Conservation (phyloP, 23 tunicate genomes). For the Aplidium turbinatum region DNA sequence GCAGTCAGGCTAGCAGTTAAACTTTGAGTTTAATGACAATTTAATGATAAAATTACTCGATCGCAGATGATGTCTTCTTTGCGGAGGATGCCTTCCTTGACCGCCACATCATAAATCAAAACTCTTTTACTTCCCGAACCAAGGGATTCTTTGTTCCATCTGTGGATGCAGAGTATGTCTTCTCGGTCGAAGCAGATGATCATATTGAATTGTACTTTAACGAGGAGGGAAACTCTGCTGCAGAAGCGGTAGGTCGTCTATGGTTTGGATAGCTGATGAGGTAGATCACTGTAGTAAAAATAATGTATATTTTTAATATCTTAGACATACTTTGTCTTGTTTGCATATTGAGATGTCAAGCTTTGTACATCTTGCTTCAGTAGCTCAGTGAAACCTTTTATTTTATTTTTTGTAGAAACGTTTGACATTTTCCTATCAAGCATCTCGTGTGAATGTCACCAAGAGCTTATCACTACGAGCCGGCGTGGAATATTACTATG, state of each 20-base stretch:
- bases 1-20: too few relatives aligned
- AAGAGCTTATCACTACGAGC: not conserved
- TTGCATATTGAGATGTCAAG: too few relatives aligned
- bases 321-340: too few relatives aligned
- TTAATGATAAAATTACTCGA: too few relatives aligned
- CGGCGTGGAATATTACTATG: slow-evolving; percentile 47
- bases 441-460: not conserved
- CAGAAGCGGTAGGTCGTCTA: slow-evolving; percentile 25
- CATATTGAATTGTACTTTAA: slow-evolving; percentile 39
- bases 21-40: too few relatives aligned
- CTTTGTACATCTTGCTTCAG: too few relatives aligned
- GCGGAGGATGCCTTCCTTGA: too few relatives aligned
- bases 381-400: too few relatives aligned
- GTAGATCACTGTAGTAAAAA: too few relatives aligned
- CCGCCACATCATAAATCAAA: not conserved
- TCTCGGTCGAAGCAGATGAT: slow-evolving; percentile 43
- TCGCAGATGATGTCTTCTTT: too few relatives aligned
- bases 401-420: slow-evolving; percentile 1
- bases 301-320: too few relatives aligned
- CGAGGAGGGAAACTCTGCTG: slow-evolving; percentile 35
- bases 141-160: slow-evolving; percentile 58
- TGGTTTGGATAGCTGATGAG: too few relatives aligned
- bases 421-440: not conserved
- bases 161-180: slow-evolving; percentile 30
- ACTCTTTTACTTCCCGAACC: slow-evolving; percentile 11